Evolutionary conservation across 2,888 invertebrate species (phyloP).

Genomic region (Polyommatus iphigenia): DNA sequence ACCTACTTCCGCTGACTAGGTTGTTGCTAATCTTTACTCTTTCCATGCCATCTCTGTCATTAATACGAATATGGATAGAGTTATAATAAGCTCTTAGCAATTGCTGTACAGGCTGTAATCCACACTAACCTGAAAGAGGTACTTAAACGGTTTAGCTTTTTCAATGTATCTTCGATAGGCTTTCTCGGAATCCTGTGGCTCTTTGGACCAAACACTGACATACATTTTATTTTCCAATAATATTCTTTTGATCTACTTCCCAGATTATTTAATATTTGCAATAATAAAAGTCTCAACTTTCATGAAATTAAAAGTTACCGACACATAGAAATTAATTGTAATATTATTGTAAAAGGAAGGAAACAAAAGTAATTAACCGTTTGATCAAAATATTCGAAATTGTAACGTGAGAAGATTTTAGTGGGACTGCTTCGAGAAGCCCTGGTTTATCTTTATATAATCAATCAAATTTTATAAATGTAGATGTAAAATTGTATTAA

Average conservation of each 20-base stretch:
- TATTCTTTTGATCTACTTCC: not conserved
- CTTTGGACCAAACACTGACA: not conserved
- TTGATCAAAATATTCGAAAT: not conserved
- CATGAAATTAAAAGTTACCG: not conserved
- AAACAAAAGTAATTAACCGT: not conserved
- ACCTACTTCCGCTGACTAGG: too few relatives aligned
- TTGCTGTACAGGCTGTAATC: too few relatives aligned
- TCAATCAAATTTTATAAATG: slow-evolving; percentile 8
- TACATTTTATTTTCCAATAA: not conserved
- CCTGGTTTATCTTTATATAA: not conserved
- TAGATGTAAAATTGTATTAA: slow-evolving; percentile 14
- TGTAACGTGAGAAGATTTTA: slow-evolving; percentile 1
- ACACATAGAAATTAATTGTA: not conserved
- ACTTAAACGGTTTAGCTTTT: too few relatives aligned
- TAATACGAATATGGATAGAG: too few relatives aligned
- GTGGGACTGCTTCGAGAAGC: not conserved
- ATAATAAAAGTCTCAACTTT: not conserved
- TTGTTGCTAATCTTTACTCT: too few relatives aligned
- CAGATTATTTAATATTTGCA: not conserved
- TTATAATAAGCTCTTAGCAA: too few relatives aligned
- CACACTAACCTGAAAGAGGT: too few relatives aligned
- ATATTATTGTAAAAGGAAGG: not conserved
- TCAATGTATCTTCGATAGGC: too few relatives aligned
- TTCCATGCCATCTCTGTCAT: too few relatives aligned
- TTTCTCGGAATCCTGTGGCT: not conserved